A percentile compares a stretch with the other conserved stretches of the same genome.
Conservation (phyloP, 2,797 vertebrate genomes). For the Rhynchonycteris naso region DNA sequence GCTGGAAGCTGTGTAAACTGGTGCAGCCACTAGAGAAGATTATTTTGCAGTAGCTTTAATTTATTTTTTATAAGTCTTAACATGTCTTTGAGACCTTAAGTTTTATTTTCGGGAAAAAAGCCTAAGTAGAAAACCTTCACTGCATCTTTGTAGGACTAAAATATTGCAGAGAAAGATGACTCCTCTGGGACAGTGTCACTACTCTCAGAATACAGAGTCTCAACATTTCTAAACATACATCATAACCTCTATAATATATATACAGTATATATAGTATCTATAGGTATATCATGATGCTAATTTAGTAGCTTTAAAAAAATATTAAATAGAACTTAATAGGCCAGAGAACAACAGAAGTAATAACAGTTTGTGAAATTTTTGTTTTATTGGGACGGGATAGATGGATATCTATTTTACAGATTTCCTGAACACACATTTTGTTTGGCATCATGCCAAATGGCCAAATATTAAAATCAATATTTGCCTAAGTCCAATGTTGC, state of each 20-base stretch:
- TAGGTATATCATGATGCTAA: not conserved
- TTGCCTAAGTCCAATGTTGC: not conserved
- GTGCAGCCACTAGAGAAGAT: not conserved
- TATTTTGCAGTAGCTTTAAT: not conserved
- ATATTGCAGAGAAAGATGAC: not conserved
- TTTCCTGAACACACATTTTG: conserved; percentile 4
- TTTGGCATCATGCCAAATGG: not conserved
- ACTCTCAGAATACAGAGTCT: not conserved
- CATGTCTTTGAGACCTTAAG: not conserved
- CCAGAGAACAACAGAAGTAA: not conserved
- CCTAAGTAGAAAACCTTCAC: not conserved
- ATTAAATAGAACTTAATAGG: conserved; percentile 21
- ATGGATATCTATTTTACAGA: conserved; percentile 36
- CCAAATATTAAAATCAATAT: conserved; percentile 41
- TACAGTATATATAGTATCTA: not conserved
- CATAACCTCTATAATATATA: not conserved
- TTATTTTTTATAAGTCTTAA: not conserved
- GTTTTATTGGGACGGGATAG: not conserved
- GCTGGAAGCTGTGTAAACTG: not conserved
- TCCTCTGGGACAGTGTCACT: not conserved
- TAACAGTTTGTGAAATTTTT: conserved; percentile 37
- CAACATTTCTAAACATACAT: not conserved
- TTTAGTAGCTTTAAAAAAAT: conserved; percentile 24
- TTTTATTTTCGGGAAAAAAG: not conserved
- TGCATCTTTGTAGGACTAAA: not conserved